These are phyloP conservation scores for Gymnogyps californianus DNA, from an alignment of 2,113 vertebrate genomes.

Conservation along the genomic window DNA sequence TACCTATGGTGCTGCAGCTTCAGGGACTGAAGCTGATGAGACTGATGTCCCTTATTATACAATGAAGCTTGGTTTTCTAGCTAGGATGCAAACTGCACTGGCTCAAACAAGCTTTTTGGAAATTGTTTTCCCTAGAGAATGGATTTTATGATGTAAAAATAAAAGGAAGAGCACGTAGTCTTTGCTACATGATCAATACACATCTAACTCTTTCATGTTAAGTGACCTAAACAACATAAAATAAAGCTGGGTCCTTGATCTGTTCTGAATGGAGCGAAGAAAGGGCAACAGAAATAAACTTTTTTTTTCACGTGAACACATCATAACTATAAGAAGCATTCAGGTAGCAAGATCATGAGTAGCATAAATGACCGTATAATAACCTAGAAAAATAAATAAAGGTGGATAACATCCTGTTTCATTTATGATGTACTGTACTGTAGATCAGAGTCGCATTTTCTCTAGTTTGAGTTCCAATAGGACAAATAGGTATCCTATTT, in stretches of 20 bases:
- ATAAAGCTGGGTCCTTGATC: neutral
- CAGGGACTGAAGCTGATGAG: neutral
- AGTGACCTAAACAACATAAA: neutral
- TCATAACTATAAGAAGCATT: neutral
- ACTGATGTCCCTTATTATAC: neutral
- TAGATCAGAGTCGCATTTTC: neutral
- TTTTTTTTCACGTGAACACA: neutral
- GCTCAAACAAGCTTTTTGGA: neutral
- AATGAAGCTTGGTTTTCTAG: neutral
- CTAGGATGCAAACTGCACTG: neutral
- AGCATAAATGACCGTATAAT: neutral
- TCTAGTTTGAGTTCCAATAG: neutral
- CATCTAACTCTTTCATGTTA: neutral
- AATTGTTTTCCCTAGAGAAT: neutral
- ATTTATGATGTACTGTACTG: neutral
- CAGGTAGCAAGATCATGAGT: neutral
- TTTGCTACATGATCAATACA: neutral
- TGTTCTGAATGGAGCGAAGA: neutral
- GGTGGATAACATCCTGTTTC: slow-evolving; percentile 22
- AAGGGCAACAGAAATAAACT: neutral
- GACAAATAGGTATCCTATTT: neutral
- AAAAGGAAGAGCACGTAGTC: neutral
- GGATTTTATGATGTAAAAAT: neutral
- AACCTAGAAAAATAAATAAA: slow-evolving; percentile 9
- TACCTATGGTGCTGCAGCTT: neutral